phyloP scores from a whole-genome alignment of 2,113 vertebrate genomes.

The Taxidea taxus region DNA sequence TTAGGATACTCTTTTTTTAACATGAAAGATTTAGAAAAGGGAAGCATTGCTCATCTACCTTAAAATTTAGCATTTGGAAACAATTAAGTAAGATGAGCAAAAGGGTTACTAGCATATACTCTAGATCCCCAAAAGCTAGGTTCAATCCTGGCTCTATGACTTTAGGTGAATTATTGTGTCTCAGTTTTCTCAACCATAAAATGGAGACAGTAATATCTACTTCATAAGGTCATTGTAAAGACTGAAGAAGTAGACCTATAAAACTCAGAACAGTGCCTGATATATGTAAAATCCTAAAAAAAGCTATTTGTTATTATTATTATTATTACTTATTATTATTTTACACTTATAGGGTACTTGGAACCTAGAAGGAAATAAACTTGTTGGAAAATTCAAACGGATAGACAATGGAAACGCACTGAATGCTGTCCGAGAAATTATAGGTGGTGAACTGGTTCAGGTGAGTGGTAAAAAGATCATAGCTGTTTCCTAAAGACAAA shows the following conservation, averaged over 20 bases:
- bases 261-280: neutral
- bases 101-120: neutral
- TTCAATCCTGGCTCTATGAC: neutral
- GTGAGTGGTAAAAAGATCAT: constrained; percentile 77
- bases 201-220: neutral
- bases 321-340: neutral
- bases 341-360: constrained; percentile 85
- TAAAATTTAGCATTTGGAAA: neutral
- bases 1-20: neutral
- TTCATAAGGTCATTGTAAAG: neutral
- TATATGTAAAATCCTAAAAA: neutral
- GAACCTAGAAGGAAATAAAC: constrained; percentile 84
- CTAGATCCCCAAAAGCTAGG: neutral
- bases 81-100: neutral
- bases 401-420: constrained; percentile 90
- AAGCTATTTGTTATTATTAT: neutral
- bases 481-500: neutral
- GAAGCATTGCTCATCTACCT: neutral
- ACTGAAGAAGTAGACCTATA: neutral
- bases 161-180: neutral
- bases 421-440: constrained; percentile 81
- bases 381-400: constrained; percentile 88
- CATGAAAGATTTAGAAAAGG: neutral
- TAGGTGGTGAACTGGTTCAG: constrained; percentile 89
- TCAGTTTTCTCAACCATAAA: neutral